Percentiles rank a stretch among this genome's conserved stretches.
Evolutionary conservation across 2,888 invertebrate genomes (phyloP).

Genomic region (Diplolepis rosae): DNA sequence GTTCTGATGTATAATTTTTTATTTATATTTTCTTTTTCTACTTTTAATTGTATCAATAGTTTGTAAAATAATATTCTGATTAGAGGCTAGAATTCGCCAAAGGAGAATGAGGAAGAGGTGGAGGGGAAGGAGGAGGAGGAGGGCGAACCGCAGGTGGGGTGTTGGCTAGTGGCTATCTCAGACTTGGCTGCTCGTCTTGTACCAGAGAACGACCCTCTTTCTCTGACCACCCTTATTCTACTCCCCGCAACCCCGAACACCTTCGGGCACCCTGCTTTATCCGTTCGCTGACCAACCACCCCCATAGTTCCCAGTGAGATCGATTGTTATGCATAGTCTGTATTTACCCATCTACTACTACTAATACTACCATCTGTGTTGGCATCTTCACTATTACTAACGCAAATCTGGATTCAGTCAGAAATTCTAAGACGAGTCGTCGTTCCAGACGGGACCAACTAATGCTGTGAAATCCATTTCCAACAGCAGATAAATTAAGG

Average conservation of each 20-base stretch:
- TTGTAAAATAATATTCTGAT: too few relatives aligned
- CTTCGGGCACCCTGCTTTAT: slow-evolving; percentile 49
- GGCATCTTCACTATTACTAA: slow-evolving; percentile 32
- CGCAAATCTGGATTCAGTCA: slow-evolving; percentile 46
- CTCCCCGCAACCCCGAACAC: slow-evolving; percentile 24
- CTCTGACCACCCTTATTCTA: slow-evolving; percentile 52
- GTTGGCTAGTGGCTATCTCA: slow-evolving; percentile 70
- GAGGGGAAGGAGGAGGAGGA: slow-evolving; percentile 54
- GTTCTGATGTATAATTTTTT: too few relatives aligned
- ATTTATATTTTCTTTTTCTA: too few relatives aligned
- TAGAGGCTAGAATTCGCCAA: neutral
- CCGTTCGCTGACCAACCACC: slow-evolving; percentile 70
- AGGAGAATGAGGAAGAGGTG: slow-evolving; percentile 39
- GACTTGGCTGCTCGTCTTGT: slow-evolving; percentile 65
- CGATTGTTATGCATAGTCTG: slow-evolving; percentile 74
- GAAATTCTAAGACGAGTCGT: slow-evolving; percentile 51
- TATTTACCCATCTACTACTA: slow-evolving; percentile 69
- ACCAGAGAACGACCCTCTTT: slow-evolving; percentile 45
- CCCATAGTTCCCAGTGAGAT: slow-evolving; percentile 72
- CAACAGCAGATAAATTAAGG: slow-evolving; percentile 39
- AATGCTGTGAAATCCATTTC: slow-evolving; percentile 68
- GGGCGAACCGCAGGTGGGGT: slow-evolving; percentile 64
- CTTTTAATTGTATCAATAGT: too few relatives aligned
- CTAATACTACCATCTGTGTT: slow-evolving; percentile 44
- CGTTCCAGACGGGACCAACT: slow-evolving; percentile 62